A percentile compares a stretch with the other conserved stretches of the same genome.
phyloP scores from a whole-genome alignment of 2,797 vertebrate species.

The Gadopsis marmoratus region DNA sequence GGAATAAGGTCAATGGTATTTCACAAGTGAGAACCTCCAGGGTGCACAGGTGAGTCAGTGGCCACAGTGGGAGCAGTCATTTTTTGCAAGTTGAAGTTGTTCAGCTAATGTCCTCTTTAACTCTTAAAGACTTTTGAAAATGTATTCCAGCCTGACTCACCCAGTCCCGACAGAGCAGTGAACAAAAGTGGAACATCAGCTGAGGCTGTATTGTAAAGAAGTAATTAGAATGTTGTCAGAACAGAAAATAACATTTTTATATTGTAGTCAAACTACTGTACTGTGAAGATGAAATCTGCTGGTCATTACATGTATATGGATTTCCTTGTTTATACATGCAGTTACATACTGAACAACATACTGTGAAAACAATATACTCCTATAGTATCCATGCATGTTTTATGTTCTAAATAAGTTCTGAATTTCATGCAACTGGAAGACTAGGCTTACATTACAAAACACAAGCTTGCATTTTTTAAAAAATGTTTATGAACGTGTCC shows the following conservation, averaged over 20 bases:
- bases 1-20: slow-evolving; percentile 49
- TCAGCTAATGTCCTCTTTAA: background rate
- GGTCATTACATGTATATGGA: background rate
- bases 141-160: background rate
- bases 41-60: slow-evolving; percentile 1
- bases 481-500: slow-evolving; percentile 19
- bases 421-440: slow-evolving; percentile 1
- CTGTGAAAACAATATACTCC: background rate
- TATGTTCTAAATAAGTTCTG: slow-evolving; percentile 1
- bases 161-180: background rate
- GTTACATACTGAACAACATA: background rate
- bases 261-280: slow-evolving; percentile 8
- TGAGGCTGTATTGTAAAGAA: background rate
- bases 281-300: slow-evolving; percentile 5
- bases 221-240: background rate
- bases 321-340: background rate
- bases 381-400: background rate
- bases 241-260: background rate
- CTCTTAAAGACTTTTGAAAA: background rate
- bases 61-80: background rate
- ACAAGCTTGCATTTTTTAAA: background rate
- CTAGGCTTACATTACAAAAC: background rate
- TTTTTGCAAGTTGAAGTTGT: slow-evolving; percentile 4
- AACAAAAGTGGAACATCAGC: background rate
- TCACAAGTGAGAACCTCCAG: slow-evolving; percentile 35